Evolutionary conservation across 1,140 invertebrate genomes (phyloP), one percentile per base, ranked within the genome.

Genomic region (Magallana gigas): DNA sequence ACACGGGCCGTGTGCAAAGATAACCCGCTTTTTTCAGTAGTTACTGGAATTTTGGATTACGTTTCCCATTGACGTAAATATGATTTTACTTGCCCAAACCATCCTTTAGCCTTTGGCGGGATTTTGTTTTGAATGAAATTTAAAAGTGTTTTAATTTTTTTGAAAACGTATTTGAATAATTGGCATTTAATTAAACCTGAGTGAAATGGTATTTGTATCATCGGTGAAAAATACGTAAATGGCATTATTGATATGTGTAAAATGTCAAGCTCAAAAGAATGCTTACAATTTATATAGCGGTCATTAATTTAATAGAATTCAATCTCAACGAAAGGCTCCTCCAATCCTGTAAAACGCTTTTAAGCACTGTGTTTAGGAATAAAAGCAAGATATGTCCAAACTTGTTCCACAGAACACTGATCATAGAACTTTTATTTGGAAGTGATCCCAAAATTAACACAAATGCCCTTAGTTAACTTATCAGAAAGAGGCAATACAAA

Each of bases 401-500:
- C 68, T 11, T 76, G 23, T 12, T 12, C 60, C n/a, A 16, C 14
- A 60, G 7, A 62, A 6, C n/a, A 12, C 14, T n/a, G n/a, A n/a
- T n/a, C n/a, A 7, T 76, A 36, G 4, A 11, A 48, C 3, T 48
- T 2, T 23, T 8, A 29, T 76, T 76, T 76, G 68, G 68, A 76
- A 29, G 68, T 76, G 68, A 76, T 76, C 68, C 68, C 68, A 76
- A 76, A 76, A 29, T 76, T 29, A 62, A 11, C 23, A 36, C 68
- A 36, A 76, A 76, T 76, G 23, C 23, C 14, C 29, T 76, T 29
- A 5, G 68, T 76, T 76, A 23, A 12, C 23, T 23, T 29, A 76
- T 76, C 23, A 29, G 36, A 76, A 76, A 29, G 68, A 29, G 64
- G 23, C 68, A 29, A 76, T 29, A 11, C 36, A 48, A 48, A 48